phyloP scores from a whole-genome alignment of 2,797 vertebrate species.

The Rhabdophis nuchalis region DNA sequence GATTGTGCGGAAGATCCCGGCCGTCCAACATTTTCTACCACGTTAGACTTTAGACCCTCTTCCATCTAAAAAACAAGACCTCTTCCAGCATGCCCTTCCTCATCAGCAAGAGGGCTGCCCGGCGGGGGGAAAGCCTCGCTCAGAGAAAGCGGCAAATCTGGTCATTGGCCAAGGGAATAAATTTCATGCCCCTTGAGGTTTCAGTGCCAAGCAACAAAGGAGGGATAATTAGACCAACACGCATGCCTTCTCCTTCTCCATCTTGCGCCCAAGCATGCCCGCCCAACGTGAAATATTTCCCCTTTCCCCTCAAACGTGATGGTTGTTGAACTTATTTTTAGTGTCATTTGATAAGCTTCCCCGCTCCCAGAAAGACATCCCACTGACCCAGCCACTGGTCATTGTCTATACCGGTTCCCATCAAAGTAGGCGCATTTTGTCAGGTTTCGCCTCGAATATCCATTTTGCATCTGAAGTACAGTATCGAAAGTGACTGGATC shows the following conservation, averaged over 20 bases:
- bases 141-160: conserved; percentile 66
- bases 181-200: conserved; percentile 70
- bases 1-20: neutral
- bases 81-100: neutral
- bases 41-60: neutral
- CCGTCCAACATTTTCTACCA: neutral
- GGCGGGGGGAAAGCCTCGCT: conserved; percentile 53
- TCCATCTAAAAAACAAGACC: neutral
- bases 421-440: conserved; percentile 94
- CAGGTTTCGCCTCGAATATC: conserved; percentile 99
- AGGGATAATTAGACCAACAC: conserved; percentile 77
- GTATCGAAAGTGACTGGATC: conserved; percentile 99
- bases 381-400: conserved; percentile 99
- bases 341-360: conserved; percentile 98
- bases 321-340: conserved; percentile 99
- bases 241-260: conserved; percentile 68
- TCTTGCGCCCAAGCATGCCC: conserved; percentile 73
- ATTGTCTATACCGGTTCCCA: conserved; percentile 98
- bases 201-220: conserved; percentile 77
- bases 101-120: conserved; percentile 69
- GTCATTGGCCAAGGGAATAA: conserved; percentile 71
- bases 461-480: conserved; percentile 92
- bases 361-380: conserved; percentile 89
- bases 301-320: conserved; percentile 86
- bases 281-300: conserved; percentile 78